Base-by-base conservation (phyloP, 2,888 invertebrate species). In the Drosophila kuntzei region DNA sequence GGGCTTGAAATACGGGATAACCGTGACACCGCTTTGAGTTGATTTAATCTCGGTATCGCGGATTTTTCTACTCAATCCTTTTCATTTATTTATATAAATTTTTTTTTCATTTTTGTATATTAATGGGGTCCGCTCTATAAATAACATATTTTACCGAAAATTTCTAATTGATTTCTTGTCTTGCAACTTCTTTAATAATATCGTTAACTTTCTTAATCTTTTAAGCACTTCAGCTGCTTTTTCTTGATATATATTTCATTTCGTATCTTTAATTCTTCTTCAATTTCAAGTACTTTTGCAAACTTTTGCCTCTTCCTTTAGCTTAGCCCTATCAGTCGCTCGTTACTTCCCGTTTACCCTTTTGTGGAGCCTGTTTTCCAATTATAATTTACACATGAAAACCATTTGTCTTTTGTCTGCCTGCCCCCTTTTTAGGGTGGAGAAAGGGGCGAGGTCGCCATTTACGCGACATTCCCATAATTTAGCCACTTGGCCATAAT, bases 401-500 rank as follows among this genome's bases (percentile, higher is more conserved):
- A 72, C 72, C 81, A 82, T 82, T 82, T 82, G 81, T 87, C 85
- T 87, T 84, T 41, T 69, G 59, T 62, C 66, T 63, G 58, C 25
- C 54, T 60, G 51, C 39, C 53, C n/a, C 29, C 32, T 59, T 66
- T 71, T 37, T 37, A 16, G 36, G 25, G 8, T 14, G 20, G 11
- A 22, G 20, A 1, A 18, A 36, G 27, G 6, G 22, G n/a, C 11
- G 43, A 20, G 9, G 14, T 22, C 22, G 53, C 36, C 63, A 66
- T 64, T 62, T 76, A 74, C 83, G 86, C 88, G 83, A 85, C 83
- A 79, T 77, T 82, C 64, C 77, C 88, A 85, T 83, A 83, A 88
- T 83, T 83, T 88, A 88, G 83, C 83, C 83, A 83, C 83, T 83
- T 88, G 86, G 75, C 77, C 80, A 82, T 83, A 87, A 79, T 83